Percentiles rank a stretch among this genome's conserved stretches.
These are phyloP conservation scores for Notarius lentiginosus DNA, from an alignment of 2,113 vertebrate species.

Conservation along the genomic window DNA sequence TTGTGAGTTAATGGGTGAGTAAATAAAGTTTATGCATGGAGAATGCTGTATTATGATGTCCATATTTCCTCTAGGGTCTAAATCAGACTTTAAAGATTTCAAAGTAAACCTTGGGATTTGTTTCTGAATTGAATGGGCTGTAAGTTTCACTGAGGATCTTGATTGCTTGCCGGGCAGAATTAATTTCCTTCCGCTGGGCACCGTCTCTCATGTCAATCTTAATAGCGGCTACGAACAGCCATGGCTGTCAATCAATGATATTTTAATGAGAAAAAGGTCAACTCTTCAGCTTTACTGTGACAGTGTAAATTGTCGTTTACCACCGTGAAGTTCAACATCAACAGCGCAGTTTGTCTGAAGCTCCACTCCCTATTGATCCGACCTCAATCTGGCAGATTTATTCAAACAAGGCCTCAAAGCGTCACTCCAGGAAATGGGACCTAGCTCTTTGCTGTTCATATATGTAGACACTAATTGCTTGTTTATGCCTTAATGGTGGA, in stretches of 20 bases:
- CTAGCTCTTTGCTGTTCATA: slow-evolving; percentile 51
- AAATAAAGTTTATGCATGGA: background rate
- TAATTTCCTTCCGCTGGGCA: slow-evolving; percentile 46
- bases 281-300: slow-evolving; percentile 52
- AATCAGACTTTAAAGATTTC: background rate
- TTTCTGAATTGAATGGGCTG: background rate
- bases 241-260: slow-evolving; percentile 59
- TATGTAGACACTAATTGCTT: slow-evolving; percentile 62
- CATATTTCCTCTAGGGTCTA: background rate
- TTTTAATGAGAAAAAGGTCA: slow-evolving; percentile 62
- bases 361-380: slow-evolving; percentile 39
- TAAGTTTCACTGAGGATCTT: slow-evolving; percentile 42
- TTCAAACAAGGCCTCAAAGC: slow-evolving; percentile 56
- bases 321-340: slow-evolving; percentile 57
- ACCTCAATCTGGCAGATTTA: slow-evolving; percentile 54
- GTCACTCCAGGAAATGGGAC: slow-evolving; percentile 54
- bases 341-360: slow-evolving; percentile 43
- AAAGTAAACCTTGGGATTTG: background rate
- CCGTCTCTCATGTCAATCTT: slow-evolving; percentile 58
- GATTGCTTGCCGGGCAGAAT: slow-evolving; percentile 51
- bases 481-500: slow-evolving; percentile 60
- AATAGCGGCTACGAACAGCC: slow-evolving; percentile 47
- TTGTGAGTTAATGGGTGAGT: background rate
- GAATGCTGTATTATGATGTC: background rate
- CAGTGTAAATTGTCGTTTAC: slow-evolving; percentile 57